Base-by-base conservation (phyloP, 2,888 invertebrate species). In the Tenthredo distinguenda region DNA sequence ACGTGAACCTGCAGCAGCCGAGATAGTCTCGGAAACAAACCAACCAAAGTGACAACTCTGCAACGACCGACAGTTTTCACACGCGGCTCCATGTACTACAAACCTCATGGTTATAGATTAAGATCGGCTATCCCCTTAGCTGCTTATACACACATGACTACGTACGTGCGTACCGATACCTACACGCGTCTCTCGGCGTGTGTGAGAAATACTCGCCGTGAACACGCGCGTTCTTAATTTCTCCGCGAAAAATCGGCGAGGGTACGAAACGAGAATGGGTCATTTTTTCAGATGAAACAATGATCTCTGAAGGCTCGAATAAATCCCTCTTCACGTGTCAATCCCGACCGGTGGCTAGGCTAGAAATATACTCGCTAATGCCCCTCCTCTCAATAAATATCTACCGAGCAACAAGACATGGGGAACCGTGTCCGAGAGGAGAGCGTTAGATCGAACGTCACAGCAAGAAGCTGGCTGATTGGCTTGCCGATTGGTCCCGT, bases 391-490 rank as follows among this genome's bases (percentile, higher is more conserved):
- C 43, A 0, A 55, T 12, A 50, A 81, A 81, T 81, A 81, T 62
- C 31, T n/a, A 40, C 26, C 62, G 31, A 81, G 47, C 37, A 21
- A 37, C 26, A 15, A 71, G 43, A 83, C 15, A 47, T 31, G 50
- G 83, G 47, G 43, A 68, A 1, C n/a, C 47, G 47, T 47, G 50
- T 26, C 62, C 7, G 50, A 15, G 79, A 65, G 15, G 83, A 83
- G 83, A 83, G 83, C 50, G 83, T 71, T 83, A 68, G 83, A 83
- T 83, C 83, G 68, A 83, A 83, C 83, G 71, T 83, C 68, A 83
- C n/a, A 68, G 40, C 26, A 15, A 21, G 31, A 43, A 62, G 62
- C 62, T 12, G 71, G 68, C 68, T 83, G 83, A 83, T 83, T 83
- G 83, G 83, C 83, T 83, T 68, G 83, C 31, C 68, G 83, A 83